phyloP scores from a whole-genome alignment of 2,113 vertebrate genomes.

The Anhinga anhinga region DNA sequence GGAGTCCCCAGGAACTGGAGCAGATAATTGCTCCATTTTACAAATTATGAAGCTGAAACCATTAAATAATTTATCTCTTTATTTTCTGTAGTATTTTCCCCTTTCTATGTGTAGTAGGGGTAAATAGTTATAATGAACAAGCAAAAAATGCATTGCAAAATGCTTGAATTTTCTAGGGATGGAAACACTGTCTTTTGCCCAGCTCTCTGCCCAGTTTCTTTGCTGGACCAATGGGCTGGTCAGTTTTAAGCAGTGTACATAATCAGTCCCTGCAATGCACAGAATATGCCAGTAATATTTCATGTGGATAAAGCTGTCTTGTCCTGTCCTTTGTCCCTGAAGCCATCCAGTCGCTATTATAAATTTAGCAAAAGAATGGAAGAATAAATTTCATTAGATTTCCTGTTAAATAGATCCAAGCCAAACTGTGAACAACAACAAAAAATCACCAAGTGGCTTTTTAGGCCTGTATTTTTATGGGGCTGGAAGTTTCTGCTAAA shows the following conservation, averaged over 20 bases:
- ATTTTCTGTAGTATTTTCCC: neutral
- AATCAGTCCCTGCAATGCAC: neutral
- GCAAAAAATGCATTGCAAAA: neutral
- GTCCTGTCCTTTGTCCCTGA: neutral
- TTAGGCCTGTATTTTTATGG: neutral
- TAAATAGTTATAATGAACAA: neutral
- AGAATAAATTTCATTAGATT: neutral
- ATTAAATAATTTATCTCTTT: constrained; percentile 1
- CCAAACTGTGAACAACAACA: neutral
- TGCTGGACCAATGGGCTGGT: neutral
- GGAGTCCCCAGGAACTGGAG: neutral
- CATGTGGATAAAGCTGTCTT: neutral
- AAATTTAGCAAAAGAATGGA: neutral
- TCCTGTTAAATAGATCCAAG: neutral
- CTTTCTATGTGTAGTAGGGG: neutral
- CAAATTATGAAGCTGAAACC: neutral
- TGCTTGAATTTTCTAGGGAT: neutral
- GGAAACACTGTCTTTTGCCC: neutral
- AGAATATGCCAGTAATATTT: neutral
- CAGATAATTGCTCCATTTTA: constrained; percentile 32
- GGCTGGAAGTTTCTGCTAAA: neutral
- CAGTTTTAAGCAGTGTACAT: neutral
- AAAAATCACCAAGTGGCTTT: neutral
- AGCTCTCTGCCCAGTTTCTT: neutral
- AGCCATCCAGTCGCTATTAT: neutral